These are phyloP conservation scores for Leptonema lineaticorne DNA, from an alignment of 1,140 invertebrate genomes.

Conservation along the genomic window DNA sequence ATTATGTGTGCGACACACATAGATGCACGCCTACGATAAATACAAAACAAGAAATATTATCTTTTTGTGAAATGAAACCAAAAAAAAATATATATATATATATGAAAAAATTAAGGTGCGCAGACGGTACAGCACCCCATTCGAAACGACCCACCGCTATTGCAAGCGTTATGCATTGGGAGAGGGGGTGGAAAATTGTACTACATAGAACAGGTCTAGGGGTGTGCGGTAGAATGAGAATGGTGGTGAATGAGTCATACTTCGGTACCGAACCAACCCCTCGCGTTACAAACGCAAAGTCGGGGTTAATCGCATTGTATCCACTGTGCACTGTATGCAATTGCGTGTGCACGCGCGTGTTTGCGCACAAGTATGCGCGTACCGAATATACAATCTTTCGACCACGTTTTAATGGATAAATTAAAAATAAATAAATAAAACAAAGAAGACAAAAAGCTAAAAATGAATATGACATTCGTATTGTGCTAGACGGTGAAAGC, in stretches of 20 bases:
- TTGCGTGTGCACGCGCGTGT: neutral
- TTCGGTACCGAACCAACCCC: slow-evolving; percentile 13
- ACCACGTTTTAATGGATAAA: no score
- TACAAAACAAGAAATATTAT: neutral
- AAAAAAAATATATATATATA: no score
- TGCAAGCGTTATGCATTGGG: neutral
- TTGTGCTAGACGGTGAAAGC: no score
- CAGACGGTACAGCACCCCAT: no score
- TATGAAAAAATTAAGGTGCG: no score
- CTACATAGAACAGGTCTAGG: no score
- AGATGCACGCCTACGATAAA: neutral
- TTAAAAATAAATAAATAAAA: no score
- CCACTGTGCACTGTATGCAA: neutral
- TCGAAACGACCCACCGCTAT: neutral
- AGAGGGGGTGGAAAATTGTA: neutral
- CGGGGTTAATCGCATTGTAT: slow-evolving; percentile 8
- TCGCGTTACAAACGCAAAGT: neutral
- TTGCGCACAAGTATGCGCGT: no score
- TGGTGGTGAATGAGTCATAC: slow-evolving; percentile 20
- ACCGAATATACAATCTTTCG: no score
- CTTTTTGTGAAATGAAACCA: no score
- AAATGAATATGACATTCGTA: no score
- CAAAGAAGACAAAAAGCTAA: no score
- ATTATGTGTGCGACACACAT: neutral
- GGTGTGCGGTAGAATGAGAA: neutral